These are phyloP conservation scores for Mechanitis mazaeus DNA, from an alignment of 2,888 invertebrate genomes.

Conservation along the genomic window DNA sequence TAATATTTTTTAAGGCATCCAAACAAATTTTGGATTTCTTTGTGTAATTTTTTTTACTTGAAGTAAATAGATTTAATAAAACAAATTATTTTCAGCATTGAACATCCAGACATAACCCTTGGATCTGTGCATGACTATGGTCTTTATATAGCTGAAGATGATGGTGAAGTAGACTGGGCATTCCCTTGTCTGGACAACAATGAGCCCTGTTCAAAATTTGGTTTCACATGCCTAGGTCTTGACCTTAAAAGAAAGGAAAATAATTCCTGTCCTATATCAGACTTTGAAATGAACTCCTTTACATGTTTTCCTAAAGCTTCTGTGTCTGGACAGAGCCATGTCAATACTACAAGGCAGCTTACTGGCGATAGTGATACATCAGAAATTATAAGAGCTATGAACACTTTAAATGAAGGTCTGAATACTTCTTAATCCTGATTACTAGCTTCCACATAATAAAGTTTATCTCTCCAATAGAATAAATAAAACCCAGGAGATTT, in stretches of 20 bases:
- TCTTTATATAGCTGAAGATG: conserved; percentile 96
- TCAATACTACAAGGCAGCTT: conserved; percentile 56
- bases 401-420: conserved; percentile 69
- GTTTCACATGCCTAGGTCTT: conserved; percentile 91
- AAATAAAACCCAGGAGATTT: neutral
- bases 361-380: conserved; percentile 69
- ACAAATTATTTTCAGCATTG: conserved; percentile 66
- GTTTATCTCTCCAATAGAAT: neutral
- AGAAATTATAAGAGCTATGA: conserved; percentile 62
- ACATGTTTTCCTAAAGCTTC: conserved; percentile 55
- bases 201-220: conserved; percentile 95
- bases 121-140: conserved; percentile 85
- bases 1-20: neutral
- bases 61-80: neutral
- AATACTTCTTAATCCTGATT: too few species aligned
- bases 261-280: conserved; percentile 56
- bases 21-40: too few species aligned
- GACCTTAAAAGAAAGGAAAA: conserved; percentile 77
- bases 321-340: conserved; percentile 56
- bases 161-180: conserved; percentile 95
- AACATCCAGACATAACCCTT: conserved; percentile 78
- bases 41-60: too few species aligned
- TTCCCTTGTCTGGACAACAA: conserved; percentile 93
- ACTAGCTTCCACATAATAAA: conserved; percentile 22
- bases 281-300: conserved; percentile 54